Evolutionary conservation across 2,888 invertebrate genomes (phyloP), one percentile per base, ranked within the genome.

Genomic region (Hanleya hanleyi): DNA sequence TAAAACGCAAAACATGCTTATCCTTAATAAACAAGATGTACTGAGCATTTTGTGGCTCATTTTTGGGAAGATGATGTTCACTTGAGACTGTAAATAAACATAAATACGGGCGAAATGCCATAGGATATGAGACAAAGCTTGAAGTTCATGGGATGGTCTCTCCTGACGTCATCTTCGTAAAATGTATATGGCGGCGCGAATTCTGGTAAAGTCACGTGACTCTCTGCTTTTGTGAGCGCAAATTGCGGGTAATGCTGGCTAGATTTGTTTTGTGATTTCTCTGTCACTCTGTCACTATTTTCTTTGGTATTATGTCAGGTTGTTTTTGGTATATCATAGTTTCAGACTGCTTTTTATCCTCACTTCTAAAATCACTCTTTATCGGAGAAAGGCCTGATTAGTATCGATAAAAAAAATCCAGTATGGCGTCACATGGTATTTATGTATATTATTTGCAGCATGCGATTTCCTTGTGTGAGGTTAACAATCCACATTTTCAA

Each of bases 171-270:
- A 57, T 57, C 57, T 57, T 29, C 57, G 57, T 57, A 29, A 57
- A 57, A 57, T 57, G 57, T 57, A 57, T 57, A 57, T 57, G 57
- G 57, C 57, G 57, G 57, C 57, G 57, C 57, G 57, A 57, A 57
- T 22, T 29, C 22, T 29, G 57, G 32, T 29, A 15, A 15, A 22
- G 57, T 57, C 57, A 57, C 57, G 57, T 57, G 57, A 57, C 57
- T 32, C 32, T n/a, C 47, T 57, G 32, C 29, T 29, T 57, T 57
- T 57, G 57, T 57, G 57, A 57, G 57, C 57, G 57, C 57, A 57
- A 57, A 57, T 57, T 57, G 57, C 57, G 29, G 57, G 57, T 57
- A 57, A 57, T 26, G 57, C 29, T 57, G 57, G 57, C 29, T 15
- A 26, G 29, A 29, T 57, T 57, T 29, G 57, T 47, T 4, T 47